Evolutionary conservation across 2,888 invertebrate genomes (phyloP).

Genomic region (Meta bourneti): DNA sequence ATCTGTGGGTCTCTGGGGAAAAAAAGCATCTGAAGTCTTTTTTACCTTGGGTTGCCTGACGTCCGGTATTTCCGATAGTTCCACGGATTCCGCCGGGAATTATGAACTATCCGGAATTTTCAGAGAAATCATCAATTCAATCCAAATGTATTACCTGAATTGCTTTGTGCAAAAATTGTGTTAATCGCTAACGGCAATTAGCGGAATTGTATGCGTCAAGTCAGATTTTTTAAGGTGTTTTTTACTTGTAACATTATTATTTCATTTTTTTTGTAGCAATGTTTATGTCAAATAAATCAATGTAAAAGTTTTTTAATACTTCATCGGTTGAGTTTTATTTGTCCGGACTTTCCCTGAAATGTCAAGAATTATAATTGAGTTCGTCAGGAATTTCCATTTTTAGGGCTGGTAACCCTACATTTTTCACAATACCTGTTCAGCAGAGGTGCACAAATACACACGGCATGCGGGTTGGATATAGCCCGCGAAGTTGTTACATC

Average conservation of each 20-base stretch:
- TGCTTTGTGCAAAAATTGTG: background rate
- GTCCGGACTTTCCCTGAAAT: background rate
- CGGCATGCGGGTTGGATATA: too few relatives aligned
- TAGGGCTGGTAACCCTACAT: background rate
- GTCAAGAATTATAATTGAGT: background rate
- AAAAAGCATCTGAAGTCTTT: background rate
- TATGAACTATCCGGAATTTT: background rate
- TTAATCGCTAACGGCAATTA: background rate
- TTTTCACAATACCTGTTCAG: background rate
- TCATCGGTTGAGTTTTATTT: background rate
- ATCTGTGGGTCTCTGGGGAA: background rate
- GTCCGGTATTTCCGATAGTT: background rate
- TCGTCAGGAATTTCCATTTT: background rate
- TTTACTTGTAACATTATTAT: background rate
- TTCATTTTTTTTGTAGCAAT: too few relatives aligned
- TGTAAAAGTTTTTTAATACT: background rate
- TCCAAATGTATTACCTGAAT: background rate
- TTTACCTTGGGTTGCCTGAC: background rate
- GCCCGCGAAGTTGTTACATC: too few relatives aligned
- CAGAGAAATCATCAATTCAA: background rate
- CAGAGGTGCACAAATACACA: too few relatives aligned
- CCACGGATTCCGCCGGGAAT: background rate
- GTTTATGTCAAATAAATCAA: background rate
- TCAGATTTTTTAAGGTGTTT: background rate
- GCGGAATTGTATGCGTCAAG: background rate